Conservation (phyloP, 2,888 invertebrate genomes). For the Lottia gigantea region DNA sequence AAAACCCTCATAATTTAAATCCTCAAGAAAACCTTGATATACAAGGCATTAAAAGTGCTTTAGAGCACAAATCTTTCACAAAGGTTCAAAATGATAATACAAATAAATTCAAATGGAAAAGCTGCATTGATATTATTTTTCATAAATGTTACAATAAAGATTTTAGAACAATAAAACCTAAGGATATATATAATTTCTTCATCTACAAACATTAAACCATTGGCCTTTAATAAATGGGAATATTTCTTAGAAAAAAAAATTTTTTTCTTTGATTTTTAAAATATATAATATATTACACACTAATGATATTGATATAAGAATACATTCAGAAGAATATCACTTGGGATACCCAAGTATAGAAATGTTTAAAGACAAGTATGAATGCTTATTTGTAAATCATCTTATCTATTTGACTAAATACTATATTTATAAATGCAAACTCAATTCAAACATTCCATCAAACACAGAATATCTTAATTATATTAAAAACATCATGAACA, state of each 20-base stretch:
- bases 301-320: too few species aligned
- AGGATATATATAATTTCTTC: neutral
- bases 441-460: too few species aligned
- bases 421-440: neutral
- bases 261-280: too few species aligned
- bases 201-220: neutral
- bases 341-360: neutral
- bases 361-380: neutral
- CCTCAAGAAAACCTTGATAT: too few species aligned
- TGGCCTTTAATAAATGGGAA: neutral
- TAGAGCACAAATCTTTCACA: too few species aligned
- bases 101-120: neutral
- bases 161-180: conserved; percentile 1
- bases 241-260: too few species aligned
- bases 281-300: too few species aligned
- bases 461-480: too few species aligned
- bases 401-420: neutral
- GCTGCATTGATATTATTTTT: neutral
- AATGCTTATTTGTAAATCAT: neutral
- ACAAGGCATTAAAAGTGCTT: too few species aligned
- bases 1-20: too few species aligned
- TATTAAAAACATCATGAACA: too few species aligned
- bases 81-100: neutral
- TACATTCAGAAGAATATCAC: neutral
- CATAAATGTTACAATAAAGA: neutral